These are phyloP conservation scores for Pseudomyrmex sp. DNA, from an alignment of 1,140 invertebrate species.

Conservation along the genomic window DNA sequence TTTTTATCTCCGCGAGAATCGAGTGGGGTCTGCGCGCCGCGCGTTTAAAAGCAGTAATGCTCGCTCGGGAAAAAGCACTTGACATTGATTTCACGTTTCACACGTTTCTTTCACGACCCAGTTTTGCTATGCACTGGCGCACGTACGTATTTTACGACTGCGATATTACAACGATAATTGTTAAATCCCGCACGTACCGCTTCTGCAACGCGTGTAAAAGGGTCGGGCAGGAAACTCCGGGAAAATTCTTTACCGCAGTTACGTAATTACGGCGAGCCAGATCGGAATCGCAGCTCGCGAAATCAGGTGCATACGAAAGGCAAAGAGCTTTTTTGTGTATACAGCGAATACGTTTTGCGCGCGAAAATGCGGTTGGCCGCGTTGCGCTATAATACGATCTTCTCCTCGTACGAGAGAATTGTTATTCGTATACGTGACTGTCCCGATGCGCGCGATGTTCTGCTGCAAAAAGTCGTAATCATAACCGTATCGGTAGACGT, in stretches of 20 bases:
- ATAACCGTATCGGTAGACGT: constrained; percentile 32
- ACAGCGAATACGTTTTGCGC: background rate
- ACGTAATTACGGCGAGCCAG: constrained; percentile 30
- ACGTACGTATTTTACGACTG: constrained; percentile 24
- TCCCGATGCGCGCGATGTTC: background rate
- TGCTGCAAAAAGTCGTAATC: background rate
- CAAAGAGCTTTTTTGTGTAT: constrained; percentile 3
- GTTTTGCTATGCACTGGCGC: background rate
- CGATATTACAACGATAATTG: constrained; percentile 44
- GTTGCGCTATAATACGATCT: background rate
- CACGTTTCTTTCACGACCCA: constrained; percentile 33
- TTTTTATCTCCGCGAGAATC: constrained; percentile 11
- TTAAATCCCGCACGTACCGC: constrained; percentile 40
- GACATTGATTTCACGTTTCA: constrained; percentile 47
- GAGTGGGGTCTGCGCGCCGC: background rate
- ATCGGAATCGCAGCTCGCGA: constrained; percentile 34
- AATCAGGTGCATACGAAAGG: constrained; percentile 37
- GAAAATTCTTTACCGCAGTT: constrained; percentile 37
- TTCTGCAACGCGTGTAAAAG: background rate
- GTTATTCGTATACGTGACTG: constrained; percentile 24
- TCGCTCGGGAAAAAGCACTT: background rate
- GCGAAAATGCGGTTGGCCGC: background rate
- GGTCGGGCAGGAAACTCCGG: background rate
- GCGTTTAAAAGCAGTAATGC: background rate
- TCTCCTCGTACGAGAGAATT: constrained; percentile 4